A percentile compares a stretch with the other conserved stretches of the same genome.
phyloP scores from a whole-genome alignment of 2,888 invertebrate genomes.

The Hirtodrosophila histrioides region DNA sequence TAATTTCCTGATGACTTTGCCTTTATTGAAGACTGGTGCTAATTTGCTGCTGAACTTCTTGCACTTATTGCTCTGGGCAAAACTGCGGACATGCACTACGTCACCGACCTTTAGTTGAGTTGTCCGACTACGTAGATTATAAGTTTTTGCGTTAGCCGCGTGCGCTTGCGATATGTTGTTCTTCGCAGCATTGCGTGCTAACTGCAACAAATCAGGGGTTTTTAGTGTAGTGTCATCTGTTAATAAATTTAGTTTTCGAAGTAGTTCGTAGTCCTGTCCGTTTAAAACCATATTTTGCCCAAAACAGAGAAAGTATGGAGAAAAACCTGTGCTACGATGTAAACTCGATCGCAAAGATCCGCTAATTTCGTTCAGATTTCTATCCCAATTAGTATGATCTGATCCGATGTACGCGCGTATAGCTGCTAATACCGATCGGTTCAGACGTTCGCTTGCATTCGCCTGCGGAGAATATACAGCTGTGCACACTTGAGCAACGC shows the following conservation, averaged over 20 bases:
- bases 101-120: no score
- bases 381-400: slow-evolving; percentile 35
- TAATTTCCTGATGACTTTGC: no score
- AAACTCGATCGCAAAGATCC: not conserved
- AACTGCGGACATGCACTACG: no score
- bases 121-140: no score
- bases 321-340: not conserved
- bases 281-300: slow-evolving; percentile 35
- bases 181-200: no score
- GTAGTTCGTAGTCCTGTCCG: not conserved
- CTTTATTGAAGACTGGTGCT: no score
- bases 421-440: not conserved
- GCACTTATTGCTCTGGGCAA: no score
- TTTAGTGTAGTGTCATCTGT: not conserved
- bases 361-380: slow-evolving; percentile 13
- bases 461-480: slow-evolving; percentile 1
- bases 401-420: no score
- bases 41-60: no score
- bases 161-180: no score
- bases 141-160: no score
- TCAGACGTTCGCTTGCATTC: not conserved
- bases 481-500: not conserved
- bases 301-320: slow-evolving; percentile 26
- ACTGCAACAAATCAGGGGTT: not conserved
- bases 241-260: slow-evolving; percentile 10